Conservation (phyloP, 2,797 vertebrate genomes). For the Synanceia verrucosa region DNA sequence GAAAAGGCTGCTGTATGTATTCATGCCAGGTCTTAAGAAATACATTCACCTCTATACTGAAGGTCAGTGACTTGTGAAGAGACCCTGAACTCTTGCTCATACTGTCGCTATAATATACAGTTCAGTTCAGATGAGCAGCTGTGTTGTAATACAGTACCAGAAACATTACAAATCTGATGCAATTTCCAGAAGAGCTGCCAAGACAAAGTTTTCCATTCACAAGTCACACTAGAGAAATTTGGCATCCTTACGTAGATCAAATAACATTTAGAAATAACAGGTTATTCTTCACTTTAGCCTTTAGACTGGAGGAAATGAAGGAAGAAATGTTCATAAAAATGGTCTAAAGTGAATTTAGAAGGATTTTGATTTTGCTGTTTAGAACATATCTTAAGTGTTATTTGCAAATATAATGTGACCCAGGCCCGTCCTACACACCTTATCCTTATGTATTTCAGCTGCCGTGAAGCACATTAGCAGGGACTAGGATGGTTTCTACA, state of each 20-base stretch:
- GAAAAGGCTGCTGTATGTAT: slow-evolving; percentile 1
- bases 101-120: not conserved
- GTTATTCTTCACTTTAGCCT: slow-evolving; percentile 13
- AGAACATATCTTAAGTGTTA: not conserved
- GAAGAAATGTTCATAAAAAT: not conserved
- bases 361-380: not conserved
- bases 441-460: slow-evolving; percentile 49
- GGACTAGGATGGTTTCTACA: slow-evolving; percentile 66
- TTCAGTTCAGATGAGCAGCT: slow-evolving; percentile 38
- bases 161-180: slow-evolving; percentile 42
- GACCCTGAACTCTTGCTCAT: not conserved
- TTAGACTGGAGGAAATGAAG: not conserved
- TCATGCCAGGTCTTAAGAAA: slow-evolving; percentile 17
- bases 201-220: slow-evolving; percentile 47
- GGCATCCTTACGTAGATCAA: slow-evolving; percentile 14
- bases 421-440: slow-evolving; percentile 29
- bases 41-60: slow-evolving; percentile 22
- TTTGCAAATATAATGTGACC: slow-evolving; percentile 32
- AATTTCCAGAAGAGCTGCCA: slow-evolving; percentile 41
- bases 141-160: slow-evolving; percentile 33
- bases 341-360: not conserved
- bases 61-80: slow-evolving; percentile 9
- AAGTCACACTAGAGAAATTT: slow-evolving; percentile 24
- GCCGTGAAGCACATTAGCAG: slow-evolving; percentile 62
- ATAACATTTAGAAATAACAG: slow-evolving; percentile 4